Percentiles rank a stretch among this genome's conserved stretches.
These are phyloP conservation scores for Melinaea marsaeus DNA, from an alignment of 2,888 invertebrate genomes.

Conservation along the genomic window DNA sequence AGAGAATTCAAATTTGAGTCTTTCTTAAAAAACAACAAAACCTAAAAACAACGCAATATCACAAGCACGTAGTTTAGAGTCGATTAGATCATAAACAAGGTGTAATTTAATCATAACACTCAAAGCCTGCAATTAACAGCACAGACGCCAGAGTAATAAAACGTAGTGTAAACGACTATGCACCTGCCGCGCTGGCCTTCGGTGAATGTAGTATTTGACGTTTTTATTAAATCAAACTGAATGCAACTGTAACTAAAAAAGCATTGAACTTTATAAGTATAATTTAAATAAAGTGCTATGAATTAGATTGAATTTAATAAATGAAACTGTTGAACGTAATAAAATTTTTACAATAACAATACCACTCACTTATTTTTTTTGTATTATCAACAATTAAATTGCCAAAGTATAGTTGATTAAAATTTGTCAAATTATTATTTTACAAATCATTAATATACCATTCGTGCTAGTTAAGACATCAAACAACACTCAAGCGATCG, in stretches of 20 bases:
- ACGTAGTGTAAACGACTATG: conserved; percentile 14
- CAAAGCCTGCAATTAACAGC: conserved; percentile 21
- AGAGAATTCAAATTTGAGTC: no score
- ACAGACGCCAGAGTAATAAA: conserved; percentile 22
- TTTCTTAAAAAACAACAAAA: no score
- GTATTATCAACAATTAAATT: no score
- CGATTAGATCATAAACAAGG: conserved; percentile 30
- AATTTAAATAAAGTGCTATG: no score
- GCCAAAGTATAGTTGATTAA: neutral
- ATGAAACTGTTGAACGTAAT: no score
- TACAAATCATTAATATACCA: conserved; percentile 14
- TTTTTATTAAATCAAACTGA: neutral
- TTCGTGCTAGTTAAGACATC: conserved; percentile 24
- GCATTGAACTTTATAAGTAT: no score
- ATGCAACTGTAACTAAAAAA: no score
- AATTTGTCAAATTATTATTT: neutral
- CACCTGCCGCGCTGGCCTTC: conserved; percentile 13
- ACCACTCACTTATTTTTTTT: no score
- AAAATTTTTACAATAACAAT: no score
- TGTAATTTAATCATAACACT: conserved; percentile 27
- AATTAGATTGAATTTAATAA: no score
- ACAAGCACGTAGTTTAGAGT: conserved; percentile 7
- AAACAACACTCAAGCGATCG: conserved; percentile 29
- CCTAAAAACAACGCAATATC: no score
- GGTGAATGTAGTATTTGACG: conserved; percentile 4